Evolutionary conservation across 2,888 invertebrate genomes (phyloP), one percentile per base, ranked within the genome.

Genomic region (Drosophila greeni): DNA sequence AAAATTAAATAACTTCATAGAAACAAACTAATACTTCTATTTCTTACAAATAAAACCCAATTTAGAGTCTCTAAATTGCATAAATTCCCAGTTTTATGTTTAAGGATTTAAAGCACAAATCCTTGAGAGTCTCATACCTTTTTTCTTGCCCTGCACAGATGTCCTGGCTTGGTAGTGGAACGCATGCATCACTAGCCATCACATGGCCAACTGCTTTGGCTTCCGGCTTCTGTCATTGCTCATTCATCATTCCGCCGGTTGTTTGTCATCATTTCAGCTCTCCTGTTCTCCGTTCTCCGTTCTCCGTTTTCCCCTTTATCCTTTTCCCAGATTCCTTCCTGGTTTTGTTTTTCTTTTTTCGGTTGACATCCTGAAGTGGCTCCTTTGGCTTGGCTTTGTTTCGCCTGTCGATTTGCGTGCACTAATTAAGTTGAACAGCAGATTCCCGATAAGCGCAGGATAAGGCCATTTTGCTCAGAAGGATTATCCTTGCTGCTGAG

Each of bases 341-440:
- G 36, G 26, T 42, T 53, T 70, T 20, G 2, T 20, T 20, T 20
- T 20, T n/a, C n/a, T 20, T 57, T 37, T 52, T 73, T 57, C 48
- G 58, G 61, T 48, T 79, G 84, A 83, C 78, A 83, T 79, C 78
- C 84, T 79, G 65, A 73, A 79, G 82, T 43, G 78, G 64, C 65
- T 68, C 40, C 29, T 3, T 43, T 14, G 36, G 45, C 14, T 31
- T 42, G 42, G 64, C 70, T 70, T 74, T 74, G 64, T 74, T 70
- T 47, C 45, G 31, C 45, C 45, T 31, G 40, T 33, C 51, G 40
- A 70, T 79, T 82, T 76, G 72, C 43, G 84, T 72, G 84, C 82
- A 75, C 80, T 81, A 81, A 81, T 81, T 81, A 75, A 84, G 82
- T 66, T 82, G 51, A 49, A 57, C 75, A 70, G 71, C 68, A 68